Evolutionary conservation across 2,888 invertebrate species (phyloP).

Genomic region (Helobdella robusta): DNA sequence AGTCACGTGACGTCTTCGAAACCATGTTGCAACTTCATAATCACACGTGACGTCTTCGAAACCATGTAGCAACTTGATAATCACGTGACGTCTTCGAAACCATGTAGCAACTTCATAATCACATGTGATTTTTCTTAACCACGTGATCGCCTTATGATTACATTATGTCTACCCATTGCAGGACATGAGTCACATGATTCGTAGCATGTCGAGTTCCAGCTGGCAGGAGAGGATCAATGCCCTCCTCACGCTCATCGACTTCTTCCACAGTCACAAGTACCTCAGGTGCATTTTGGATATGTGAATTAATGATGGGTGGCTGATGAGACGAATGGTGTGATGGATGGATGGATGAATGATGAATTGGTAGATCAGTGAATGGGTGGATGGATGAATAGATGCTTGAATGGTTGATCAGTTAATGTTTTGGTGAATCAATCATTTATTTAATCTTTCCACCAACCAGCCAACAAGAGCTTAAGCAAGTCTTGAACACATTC

Average conservation of each 20-base stretch:
- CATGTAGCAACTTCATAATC: no score
- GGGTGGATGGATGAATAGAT: background rate
- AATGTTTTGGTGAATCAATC: background rate
- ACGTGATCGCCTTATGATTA: no score
- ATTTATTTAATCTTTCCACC: no score
- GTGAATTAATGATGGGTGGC: background rate
- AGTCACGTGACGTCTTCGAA: no score
- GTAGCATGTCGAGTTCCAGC: conserved; percentile 50
- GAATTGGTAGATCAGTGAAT: background rate
- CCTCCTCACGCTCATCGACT: conserved; percentile 66
- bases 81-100: no score
- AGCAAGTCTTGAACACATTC: conserved; percentile 79
- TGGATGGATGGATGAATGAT: background rate
- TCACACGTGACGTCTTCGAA: no score
- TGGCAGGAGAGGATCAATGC: conserved; percentile 95
- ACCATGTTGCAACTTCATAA: no score
- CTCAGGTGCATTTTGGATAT: conserved; percentile 40
- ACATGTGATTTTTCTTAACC: no score
- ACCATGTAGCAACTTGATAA: no score
- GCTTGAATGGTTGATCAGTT: background rate
- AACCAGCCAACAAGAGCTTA: conserved; percentile 56
- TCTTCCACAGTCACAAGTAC: conserved; percentile 50
- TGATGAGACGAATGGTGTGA: background rate
- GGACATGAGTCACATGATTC: conserved; percentile 34
- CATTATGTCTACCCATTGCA: no score